Base-by-base conservation (phyloP, 2,888 invertebrate genomes). In the Ichneumoninae sp. region DNA sequence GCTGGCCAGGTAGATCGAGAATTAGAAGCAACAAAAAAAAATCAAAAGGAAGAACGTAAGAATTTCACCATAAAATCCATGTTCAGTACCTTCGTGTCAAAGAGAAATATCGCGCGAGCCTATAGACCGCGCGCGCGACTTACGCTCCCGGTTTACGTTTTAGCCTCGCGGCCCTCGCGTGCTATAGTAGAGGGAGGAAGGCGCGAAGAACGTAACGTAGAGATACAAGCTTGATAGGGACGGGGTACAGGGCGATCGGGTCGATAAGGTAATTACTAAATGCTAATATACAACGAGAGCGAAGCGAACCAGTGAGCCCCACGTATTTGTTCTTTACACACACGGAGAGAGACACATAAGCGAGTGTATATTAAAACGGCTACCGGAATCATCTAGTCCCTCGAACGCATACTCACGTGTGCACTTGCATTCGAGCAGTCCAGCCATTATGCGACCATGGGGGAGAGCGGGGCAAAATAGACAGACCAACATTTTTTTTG, bases 191-290 rank as follows among this genome's bases (percentile, higher is more conserved):
- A 57, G 84, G 84, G 70, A 70, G 80, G 78, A 90, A 90, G 90
- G 89, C 90, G 91, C 90, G 89, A 91, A 91, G 90, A 88, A 91
- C 89, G 90, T 90, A 89, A 90, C 89, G 84, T 52, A 76, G 84
- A 91, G 92, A 92, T 92, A 92, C 91, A 92, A 90, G 91, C 90
- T 88, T 87, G 92, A 92, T 92, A 92, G 86, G 90, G 71, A 80
- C 86, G 82, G 78, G 88, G 86, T 90, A 91, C 91, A 91, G 90
- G 87, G 86, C 87, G 92, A 92, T 92, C 90, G 75, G 82, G 80
- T 87, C 89, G 92, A 92, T 92, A 92, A 92, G 89, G 91, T 92
- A 92, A 91, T 92, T 92, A 91, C 91, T 90, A 90, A 91, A 92
- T 91, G 91, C 89, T 92, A 91, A 92, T 91, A 91, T 88, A 88